These are phyloP conservation scores for Colaptes auratus DNA, from an alignment of 2,113 vertebrate genomes.

Conservation along the genomic window DNA sequence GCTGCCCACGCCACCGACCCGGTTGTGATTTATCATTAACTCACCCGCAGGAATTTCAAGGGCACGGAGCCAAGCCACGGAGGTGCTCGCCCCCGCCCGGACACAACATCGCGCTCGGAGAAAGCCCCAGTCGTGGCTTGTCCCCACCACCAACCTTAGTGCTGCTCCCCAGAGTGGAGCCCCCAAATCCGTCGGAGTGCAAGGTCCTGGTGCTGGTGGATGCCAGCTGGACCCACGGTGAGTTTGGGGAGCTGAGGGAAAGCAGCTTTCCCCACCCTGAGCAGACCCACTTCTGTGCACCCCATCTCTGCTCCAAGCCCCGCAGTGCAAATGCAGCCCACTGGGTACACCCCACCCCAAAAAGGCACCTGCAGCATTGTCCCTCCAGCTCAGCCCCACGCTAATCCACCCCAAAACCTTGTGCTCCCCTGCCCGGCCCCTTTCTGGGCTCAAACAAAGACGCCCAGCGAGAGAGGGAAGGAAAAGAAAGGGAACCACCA, in stretches of 20 bases:
- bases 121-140: accelerated
- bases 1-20: not conserved
- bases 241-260: accelerated
- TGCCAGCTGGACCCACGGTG: not conserved
- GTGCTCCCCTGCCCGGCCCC: not conserved
- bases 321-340: not conserved
- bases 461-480: not conserved
- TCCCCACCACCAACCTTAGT: not conserved
- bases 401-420: not conserved
- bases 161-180: accelerated
- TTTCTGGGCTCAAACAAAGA: constrained; percentile 33
- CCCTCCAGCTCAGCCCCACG: not conserved
- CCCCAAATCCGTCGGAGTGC: not conserved
- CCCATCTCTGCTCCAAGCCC: not conserved
- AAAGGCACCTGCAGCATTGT: not conserved
- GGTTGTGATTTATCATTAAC: constrained; percentile 43
- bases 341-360: accelerated
- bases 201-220: not conserved
- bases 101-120: accelerated
- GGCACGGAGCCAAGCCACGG: not conserved
- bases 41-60: not conserved
- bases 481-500: not conserved
- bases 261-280: not conserved
- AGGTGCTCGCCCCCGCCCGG: not conserved
- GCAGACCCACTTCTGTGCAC: not conserved